Conservation (phyloP, 2,888 invertebrate species). For the Chrysomela aeneicollis region DNA sequence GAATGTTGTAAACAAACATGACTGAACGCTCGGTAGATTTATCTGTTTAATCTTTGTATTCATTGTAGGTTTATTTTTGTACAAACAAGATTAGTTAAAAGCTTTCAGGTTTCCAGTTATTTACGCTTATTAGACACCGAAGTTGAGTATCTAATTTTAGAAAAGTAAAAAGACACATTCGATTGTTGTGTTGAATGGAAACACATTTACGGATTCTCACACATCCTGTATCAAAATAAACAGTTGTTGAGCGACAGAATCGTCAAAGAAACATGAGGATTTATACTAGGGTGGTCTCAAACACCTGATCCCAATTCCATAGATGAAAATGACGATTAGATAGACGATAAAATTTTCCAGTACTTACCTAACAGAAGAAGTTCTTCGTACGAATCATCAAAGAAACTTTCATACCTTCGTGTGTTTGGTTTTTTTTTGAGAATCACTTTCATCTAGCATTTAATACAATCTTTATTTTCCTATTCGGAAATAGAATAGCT, state of each 20-base stretch:
- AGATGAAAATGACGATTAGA: too few species aligned
- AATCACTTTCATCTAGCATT: too few species aligned
- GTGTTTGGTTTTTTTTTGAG: too few species aligned
- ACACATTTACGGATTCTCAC: constrained; percentile 37
- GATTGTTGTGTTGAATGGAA: constrained; percentile 43
- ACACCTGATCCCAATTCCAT: not conserved
- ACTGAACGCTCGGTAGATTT: not conserved
- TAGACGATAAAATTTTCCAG: too few species aligned
- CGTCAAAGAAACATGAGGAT: constrained; percentile 9
- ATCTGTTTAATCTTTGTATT: constrained; percentile 18
- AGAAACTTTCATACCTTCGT: too few species aligned
- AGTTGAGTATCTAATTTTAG: constrained; percentile 27
- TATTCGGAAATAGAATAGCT: too few species aligned
- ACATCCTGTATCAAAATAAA: constrained; percentile 32
- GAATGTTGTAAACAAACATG: not conserved
- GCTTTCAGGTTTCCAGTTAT: constrained; percentile 35
- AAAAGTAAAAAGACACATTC: constrained; percentile 34
- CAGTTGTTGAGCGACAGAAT: not conserved
- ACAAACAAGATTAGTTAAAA: constrained; percentile 36
- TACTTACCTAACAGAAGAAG: too few species aligned
- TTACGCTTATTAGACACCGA: constrained; percentile 32
- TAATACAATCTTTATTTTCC: too few species aligned
- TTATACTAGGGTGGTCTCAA: not conserved
- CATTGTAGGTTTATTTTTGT: constrained; percentile 38
- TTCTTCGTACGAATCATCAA: too few species aligned